These are phyloP conservation scores for Odontomachus brunneus DNA, from an alignment of 1,140 invertebrate species.

Conservation along the genomic window DNA sequence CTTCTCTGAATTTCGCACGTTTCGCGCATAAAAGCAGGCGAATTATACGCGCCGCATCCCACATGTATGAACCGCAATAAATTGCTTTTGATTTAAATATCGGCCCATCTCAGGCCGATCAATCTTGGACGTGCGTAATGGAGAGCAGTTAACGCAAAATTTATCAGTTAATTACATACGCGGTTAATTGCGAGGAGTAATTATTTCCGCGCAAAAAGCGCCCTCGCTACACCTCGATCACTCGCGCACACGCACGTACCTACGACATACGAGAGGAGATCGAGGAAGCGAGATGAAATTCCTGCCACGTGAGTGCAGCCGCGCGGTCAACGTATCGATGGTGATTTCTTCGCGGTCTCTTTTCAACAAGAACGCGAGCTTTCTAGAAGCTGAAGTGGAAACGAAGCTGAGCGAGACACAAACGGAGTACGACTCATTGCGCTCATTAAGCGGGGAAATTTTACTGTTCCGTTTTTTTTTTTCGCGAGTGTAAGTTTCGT, in stretches of 20 bases:
- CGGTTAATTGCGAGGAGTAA: slow-evolving; percentile 73
- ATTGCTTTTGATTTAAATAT: slow-evolving; percentile 73
- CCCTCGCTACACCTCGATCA: background rate
- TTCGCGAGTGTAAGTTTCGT: background rate
- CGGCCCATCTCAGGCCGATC: slow-evolving; percentile 57
- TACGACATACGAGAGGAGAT: background rate
- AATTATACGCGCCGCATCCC: slow-evolving; percentile 12
- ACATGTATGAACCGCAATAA: slow-evolving; percentile 37
- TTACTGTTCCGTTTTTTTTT: background rate
- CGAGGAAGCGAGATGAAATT: slow-evolving; percentile 17
- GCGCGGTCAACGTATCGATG: slow-evolving; percentile 31
- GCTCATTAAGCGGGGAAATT: background rate
- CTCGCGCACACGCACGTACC: background rate
- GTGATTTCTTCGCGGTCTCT: background rate
- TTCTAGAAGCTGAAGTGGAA: background rate
- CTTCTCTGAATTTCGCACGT: slow-evolving; percentile 11
- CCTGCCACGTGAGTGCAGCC: background rate
- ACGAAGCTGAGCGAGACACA: background rate
- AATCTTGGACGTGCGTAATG: slow-evolving; percentile 66
- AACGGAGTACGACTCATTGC: background rate
- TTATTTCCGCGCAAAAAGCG: slow-evolving; percentile 55
- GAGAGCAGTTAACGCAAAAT: slow-evolving; percentile 74
- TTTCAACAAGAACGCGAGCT: background rate
- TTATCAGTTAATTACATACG: slow-evolving; percentile 78
- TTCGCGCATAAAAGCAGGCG: slow-evolving; percentile 14